Base-by-base conservation (phyloP, 2,888 invertebrate genomes). In the Synergus laeviventris region DNA sequence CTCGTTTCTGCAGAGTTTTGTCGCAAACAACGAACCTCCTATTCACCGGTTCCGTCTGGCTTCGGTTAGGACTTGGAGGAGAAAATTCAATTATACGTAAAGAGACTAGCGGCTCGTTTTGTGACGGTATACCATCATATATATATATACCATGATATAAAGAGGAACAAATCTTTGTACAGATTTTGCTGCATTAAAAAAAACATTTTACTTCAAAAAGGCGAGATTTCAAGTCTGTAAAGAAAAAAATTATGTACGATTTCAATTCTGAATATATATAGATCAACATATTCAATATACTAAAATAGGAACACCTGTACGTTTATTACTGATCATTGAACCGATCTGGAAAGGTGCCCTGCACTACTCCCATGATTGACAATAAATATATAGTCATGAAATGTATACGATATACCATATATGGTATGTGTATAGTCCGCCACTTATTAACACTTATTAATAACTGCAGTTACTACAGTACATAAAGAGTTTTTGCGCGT, bases 41-140 rank as follows among this genome's bases (percentile, higher is more conserved):
- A 21, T 59, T 74, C 56, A 18, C 45, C 74, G 14, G 36, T 74
- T 36, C 64, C 8, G 49, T 75, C 77, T 76, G 76, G 76, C 75
- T 76, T 73, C 66, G 70, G 59, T 78, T 74, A 74, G 21, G 81
- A 86, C 80, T 79, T 83, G 84, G 81, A 85, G 88, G 81, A 85
- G 87, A 88, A 88, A 87, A 88, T 88, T 86, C 82, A 87, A 88
- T 87, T 87, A n/a, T n/a, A 73, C 31, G 66, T 39, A 59, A 59
- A 24, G 21, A 21, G 21, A 56, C 2, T 18, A 56, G 56, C 56
- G 56, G 56, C 56, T 59, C 24, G 14, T 59, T 18, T 31, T 59
- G 56, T 18, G 56, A 3, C 56, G 56, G 56, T 24, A n/a, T n/a
- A 59, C 21, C 56, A 18, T n/a, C n/a, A n/a, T n/a, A n/a, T n/a